These are phyloP conservation scores for Catocala fraxini DNA, from an alignment of 2,888 invertebrate genomes.

Conservation along the genomic window DNA sequence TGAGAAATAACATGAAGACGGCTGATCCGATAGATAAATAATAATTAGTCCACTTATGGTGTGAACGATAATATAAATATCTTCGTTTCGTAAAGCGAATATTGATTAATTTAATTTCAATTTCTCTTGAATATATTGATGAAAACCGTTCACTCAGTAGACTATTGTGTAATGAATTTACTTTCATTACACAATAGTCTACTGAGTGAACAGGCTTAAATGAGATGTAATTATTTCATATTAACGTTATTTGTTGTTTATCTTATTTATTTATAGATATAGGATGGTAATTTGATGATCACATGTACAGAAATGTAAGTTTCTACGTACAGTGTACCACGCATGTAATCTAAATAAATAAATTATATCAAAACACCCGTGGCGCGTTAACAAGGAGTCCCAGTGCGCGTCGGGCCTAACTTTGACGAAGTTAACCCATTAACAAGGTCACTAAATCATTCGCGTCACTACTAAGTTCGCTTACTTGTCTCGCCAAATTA, in stretches of 20 bases:
- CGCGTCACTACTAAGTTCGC: constrained; percentile 70
- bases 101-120: no score
- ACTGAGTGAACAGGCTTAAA: background rate
- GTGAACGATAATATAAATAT: no score
- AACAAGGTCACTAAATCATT: constrained; percentile 81
- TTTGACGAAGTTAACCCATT: constrained; percentile 80
- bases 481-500: constrained; percentile 70
- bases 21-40: background rate
- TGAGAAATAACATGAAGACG: background rate
- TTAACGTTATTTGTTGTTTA: constrained; percentile 13
- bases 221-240: constrained; percentile 19
- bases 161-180: no score
- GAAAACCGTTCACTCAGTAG: no score
- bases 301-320: background rate
- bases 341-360: constrained; percentile 44
- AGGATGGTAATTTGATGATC: background rate
- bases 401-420: constrained; percentile 60
- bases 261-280: background rate
- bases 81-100: no score
- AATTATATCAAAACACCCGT: constrained; percentile 53
- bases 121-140: no score
- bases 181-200: no score
- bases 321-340: background rate
- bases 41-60: background rate
- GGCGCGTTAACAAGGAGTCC: constrained; percentile 62